These are phyloP conservation scores for Macrobrachium rosenbergii DNA, from an alignment of 1,140 invertebrate species.

Conservation along the genomic window DNA sequence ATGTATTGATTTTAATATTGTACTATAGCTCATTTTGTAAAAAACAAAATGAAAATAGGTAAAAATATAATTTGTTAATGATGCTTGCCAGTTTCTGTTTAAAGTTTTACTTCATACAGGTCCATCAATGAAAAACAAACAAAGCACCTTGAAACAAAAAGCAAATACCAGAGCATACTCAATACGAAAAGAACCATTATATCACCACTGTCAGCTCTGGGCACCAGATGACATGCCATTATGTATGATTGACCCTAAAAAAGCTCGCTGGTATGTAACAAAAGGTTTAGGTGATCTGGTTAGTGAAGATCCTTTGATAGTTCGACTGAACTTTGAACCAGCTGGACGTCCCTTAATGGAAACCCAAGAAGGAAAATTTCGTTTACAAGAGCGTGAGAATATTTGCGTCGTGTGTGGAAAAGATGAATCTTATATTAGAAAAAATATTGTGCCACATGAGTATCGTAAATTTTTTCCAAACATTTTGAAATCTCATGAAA, in stretches of 20 bases:
- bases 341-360: slow-evolving; percentile 80
- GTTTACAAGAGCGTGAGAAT: slow-evolving; percentile 78
- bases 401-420: slow-evolving; percentile 86
- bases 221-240: slow-evolving; percentile 85
- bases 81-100: too few relatives aligned
- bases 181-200: slow-evolving; percentile 79
- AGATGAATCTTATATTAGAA: slow-evolving; percentile 80
- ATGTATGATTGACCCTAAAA: slow-evolving; percentile 85
- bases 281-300: slow-evolving; percentile 79
- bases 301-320: slow-evolving; percentile 79
- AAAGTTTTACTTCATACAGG: too few relatives aligned
- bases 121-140: too few relatives aligned
- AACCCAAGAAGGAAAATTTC: slow-evolving; percentile 72
- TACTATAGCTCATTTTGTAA: too few relatives aligned
- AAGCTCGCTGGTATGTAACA: slow-evolving; percentile 81
- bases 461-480: slow-evolving; percentile 86
- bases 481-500: slow-evolving; percentile 86
- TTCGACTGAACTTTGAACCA: slow-evolving; percentile 85
- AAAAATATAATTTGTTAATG: too few relatives aligned
- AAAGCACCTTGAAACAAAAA: slow-evolving; percentile 68
- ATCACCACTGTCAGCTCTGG: slow-evolving; percentile 84
- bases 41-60: too few relatives aligned
- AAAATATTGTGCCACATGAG: slow-evolving; percentile 87
- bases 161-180: slow-evolving; percentile 76
- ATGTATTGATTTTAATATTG: too few relatives aligned